Base-by-base conservation (phyloP, 2,113 vertebrate species). In the Tichodroma muraria region DNA sequence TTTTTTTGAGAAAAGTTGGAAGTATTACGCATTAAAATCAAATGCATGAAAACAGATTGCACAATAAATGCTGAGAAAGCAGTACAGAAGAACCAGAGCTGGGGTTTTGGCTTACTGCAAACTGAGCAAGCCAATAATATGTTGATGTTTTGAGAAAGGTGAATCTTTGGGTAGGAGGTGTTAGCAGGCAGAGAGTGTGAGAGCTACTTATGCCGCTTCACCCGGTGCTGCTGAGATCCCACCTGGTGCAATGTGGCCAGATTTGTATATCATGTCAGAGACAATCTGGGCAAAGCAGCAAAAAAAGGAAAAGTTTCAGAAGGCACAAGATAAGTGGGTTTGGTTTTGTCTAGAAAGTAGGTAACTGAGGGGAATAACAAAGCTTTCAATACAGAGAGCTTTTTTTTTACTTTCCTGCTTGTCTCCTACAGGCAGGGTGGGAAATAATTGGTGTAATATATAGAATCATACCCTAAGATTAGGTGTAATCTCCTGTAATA, bases 111-210 rank as follows among this genome's bases (percentile, higher is more conserved):
- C 1, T 8, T 83, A 50, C 90, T 13, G 13, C 90, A 93, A 92
- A 90, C 77, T 92, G 95, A 96, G 94, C 86, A 94, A 96, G 85
- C 60, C 92, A 84, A 52, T 92, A 85, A 86, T 69, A 84, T 71
- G 88, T 90, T 90, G 83, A 66, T 95, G 92, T 96, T 95, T 88
- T 92, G 80, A 80, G 64, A 88, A 95, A 95, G 94, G 92, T 95
- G 93, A 82, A 72, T 94, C 78, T 93, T 73, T 9, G 75, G 72
- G 94, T 94, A 30, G 96, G 95, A 93, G 92, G 94, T 94, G 94
- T 88, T 96, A 90, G 80, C 92, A 94, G 76, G 72, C 80, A 92
- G 85, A n/a, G 59, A 77, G 66, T 65, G 63, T 65, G 63, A 95
- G 82, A 95, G 60, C 76, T 94, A 19, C 91, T 95, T 91, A 81